These are phyloP conservation scores for Lepus oiostolus DNA, from an alignment of 2,797 vertebrate genomes.

Conservation along the genomic window DNA sequence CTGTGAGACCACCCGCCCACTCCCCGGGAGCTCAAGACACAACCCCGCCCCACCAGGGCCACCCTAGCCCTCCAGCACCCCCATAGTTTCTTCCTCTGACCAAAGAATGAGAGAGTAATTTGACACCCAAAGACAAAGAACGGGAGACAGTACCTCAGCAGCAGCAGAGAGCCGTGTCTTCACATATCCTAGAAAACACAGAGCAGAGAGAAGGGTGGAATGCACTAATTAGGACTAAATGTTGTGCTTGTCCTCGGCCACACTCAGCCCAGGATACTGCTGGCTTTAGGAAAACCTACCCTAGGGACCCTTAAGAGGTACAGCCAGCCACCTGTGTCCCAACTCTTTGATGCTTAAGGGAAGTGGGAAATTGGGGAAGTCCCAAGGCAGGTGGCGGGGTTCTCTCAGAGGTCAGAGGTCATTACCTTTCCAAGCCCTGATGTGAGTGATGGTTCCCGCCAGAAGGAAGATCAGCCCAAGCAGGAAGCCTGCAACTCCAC, in stretches of 20 bases:
- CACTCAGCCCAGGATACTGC: background rate
- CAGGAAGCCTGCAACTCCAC: constrained; percentile 45
- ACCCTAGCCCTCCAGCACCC: background rate
- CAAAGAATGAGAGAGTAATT: background rate
- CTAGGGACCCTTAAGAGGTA: background rate
- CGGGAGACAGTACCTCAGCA: constrained; percentile 36
- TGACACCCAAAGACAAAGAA: background rate
- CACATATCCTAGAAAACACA: constrained; percentile 25
- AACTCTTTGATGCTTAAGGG: background rate
- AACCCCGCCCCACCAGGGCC: background rate
- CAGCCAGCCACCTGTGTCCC: background rate
- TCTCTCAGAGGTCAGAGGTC: background rate
- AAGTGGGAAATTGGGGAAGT: background rate
- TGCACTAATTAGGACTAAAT: background rate
- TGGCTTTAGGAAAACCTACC: background rate
- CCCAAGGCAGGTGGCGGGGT: rapidly evolving
- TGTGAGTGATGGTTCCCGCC: background rate
- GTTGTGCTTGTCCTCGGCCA: background rate
- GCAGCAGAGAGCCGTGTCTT: background rate
- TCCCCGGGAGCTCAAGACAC: background rate
- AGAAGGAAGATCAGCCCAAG: constrained; percentile 43
- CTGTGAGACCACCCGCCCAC: background rate
- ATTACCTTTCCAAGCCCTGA: constrained; percentile 75
- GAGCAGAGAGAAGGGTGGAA: background rate
- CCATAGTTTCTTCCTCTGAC: background rate